These are phyloP conservation scores for Amphipyra tragopoginis DNA, from an alignment of 2,888 invertebrate species.

Conservation along the genomic window DNA sequence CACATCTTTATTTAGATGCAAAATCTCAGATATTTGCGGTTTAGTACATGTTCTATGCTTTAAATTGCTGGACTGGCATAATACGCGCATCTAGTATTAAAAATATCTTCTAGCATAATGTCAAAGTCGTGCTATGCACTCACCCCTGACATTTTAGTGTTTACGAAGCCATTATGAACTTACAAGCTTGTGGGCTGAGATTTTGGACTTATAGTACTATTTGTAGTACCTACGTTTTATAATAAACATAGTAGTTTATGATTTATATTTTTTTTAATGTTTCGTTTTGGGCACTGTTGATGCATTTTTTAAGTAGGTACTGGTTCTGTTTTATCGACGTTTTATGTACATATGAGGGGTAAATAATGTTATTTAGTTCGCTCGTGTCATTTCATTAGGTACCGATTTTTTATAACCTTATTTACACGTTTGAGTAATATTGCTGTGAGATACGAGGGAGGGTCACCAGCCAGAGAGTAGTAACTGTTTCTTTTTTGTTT, in stretches of 20 bases:
- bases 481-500: too few relatives aligned
- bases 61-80: constrained; percentile 19
- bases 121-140: constrained; percentile 72
- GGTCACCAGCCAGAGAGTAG: too few relatives aligned
- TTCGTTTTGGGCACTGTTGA: neutral
- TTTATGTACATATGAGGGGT: too few relatives aligned
- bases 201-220: constrained; percentile 44
- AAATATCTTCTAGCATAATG: constrained; percentile 60
- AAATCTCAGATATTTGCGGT: constrained; percentile 5
- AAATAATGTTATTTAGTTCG: too few relatives aligned
- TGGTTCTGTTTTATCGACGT: too few relatives aligned
- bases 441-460: too few relatives aligned
- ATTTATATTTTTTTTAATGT: neutral
- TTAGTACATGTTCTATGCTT: constrained; percentile 10
- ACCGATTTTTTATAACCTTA: too few relatives aligned
- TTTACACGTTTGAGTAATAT: too few relatives aligned
- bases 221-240: constrained; percentile 9
- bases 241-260: neutral
- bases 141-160: constrained; percentile 69
- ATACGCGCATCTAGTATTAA: constrained; percentile 43
- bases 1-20: neutral
- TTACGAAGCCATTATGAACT: constrained; percentile 5
- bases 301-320: neutral
- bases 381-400: too few relatives aligned
- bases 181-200: constrained; percentile 13